Percentiles rank a stretch among this genome's conserved stretches.
These are phyloP conservation scores for Heliconius congener DNA, from an alignment of 1,140 invertebrate species.

Conservation along the genomic window DNA sequence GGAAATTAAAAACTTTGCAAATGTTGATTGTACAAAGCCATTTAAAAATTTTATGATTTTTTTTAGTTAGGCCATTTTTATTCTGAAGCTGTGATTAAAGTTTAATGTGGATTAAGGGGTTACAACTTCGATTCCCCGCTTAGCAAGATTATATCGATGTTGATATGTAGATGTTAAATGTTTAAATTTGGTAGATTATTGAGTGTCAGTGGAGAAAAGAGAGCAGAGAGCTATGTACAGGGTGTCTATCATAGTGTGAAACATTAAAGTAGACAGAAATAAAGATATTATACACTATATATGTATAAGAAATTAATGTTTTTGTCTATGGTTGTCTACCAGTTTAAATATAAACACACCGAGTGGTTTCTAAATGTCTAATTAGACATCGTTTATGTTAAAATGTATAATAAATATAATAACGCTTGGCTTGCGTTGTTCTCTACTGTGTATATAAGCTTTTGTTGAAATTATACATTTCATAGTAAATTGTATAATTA, in stretches of 20 bases:
- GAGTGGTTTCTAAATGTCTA: neutral
- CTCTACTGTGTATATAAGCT: constrained; percentile 8
- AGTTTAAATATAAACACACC: neutral
- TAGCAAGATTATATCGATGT: constrained; percentile 19
- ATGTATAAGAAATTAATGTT: neutral
- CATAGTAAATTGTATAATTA: constrained; percentile 3
- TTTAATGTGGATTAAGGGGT: neutral
- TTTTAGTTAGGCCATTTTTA: neutral
- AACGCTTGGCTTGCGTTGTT: constrained; percentile 4
- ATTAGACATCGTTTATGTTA: neutral
- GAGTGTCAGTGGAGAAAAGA: neutral
- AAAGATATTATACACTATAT: neutral
- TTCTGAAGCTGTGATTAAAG: neutral
- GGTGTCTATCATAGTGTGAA: constrained; percentile 13
- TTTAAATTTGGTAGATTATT: constrained; percentile 10
- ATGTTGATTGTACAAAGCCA: no score
- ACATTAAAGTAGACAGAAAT: constrained; percentile 4
- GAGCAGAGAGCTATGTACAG: constrained; percentile 10
- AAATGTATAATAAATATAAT: neutral
- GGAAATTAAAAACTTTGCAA: no score
- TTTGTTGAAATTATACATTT: constrained; percentile 11
- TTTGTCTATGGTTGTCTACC: constrained; percentile 3
- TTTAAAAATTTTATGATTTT: neutral
- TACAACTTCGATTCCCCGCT: neutral
- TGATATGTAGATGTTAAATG: constrained; percentile 20